phyloP scores from a whole-genome alignment of 2,113 vertebrate species.

The Ciconia maguari region DNA sequence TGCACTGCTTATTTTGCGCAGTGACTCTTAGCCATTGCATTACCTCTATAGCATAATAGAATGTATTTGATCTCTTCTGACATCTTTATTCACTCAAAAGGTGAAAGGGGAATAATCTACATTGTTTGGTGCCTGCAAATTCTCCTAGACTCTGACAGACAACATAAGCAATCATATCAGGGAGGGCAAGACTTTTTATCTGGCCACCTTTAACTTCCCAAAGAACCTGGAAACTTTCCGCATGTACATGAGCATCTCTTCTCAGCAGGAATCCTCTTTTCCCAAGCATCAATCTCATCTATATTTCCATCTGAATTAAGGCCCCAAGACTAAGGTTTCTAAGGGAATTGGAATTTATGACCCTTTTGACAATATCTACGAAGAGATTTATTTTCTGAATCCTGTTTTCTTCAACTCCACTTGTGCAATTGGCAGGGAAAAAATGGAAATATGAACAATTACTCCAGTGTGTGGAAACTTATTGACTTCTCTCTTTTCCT shows the following conservation, averaged over 20 bases:
- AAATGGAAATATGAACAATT: slow-evolving; percentile 18
- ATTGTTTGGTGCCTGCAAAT: neutral
- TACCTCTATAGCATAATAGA: neutral
- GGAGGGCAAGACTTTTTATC: neutral
- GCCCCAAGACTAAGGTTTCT: neutral
- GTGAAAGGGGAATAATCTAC: neutral
- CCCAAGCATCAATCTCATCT: neutral
- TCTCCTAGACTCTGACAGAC: neutral
- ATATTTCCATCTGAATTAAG: neutral
- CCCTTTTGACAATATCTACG: neutral
- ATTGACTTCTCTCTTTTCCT: neutral
- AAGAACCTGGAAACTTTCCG: neutral
- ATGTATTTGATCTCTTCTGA: neutral
- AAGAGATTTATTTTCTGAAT: slow-evolving; percentile 14
- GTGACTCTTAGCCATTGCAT: neutral
- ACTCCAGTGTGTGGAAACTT: neutral
- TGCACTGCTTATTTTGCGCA: neutral
- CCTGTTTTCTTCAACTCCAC: neutral
- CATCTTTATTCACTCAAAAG: neutral
- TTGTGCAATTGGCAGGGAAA: slow-evolving; percentile 3
- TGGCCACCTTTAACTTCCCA: neutral
- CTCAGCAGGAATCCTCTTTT: neutral
- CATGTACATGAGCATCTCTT: neutral
- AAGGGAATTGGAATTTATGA: neutral
- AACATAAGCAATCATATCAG: neutral